phyloP scores from a whole-genome alignment of 2,888 invertebrate species.

The Drosophila neotestacea region DNA sequence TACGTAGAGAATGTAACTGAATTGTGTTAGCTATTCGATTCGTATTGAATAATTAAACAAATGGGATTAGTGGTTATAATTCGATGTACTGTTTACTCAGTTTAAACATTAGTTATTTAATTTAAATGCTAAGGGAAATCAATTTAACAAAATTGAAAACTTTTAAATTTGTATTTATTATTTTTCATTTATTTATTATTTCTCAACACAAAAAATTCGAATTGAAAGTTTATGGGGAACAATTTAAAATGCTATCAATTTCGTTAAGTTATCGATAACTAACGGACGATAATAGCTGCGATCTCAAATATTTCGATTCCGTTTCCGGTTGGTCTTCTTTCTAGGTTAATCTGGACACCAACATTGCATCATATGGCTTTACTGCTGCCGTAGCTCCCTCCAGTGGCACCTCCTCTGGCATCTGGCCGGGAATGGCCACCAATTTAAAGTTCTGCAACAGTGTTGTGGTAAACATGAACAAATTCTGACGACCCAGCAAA shows the following conservation, averaged over 20 bases:
- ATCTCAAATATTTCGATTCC: background rate
- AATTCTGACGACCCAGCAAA: conserved; percentile 90
- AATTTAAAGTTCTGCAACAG: conserved; percentile 91
- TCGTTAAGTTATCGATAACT: conserved; percentile 6
- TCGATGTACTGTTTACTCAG: background rate
- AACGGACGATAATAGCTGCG: background rate
- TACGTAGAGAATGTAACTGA: conserved; percentile 59
- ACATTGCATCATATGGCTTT: conserved; percentile 89
- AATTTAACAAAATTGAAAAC: background rate
- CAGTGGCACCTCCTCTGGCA: conserved; percentile 89
- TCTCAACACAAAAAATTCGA: background rate
- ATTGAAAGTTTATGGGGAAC: background rate
- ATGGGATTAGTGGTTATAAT: conserved; percentile 36
- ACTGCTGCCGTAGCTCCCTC: conserved; percentile 93
- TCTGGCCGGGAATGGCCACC: conserved; percentile 88
- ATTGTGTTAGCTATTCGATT: conserved; percentile 40
- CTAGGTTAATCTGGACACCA: conserved; percentile 86
- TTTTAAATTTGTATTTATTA: too few relatives aligned
- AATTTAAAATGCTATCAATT: background rate
- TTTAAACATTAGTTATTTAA: conserved; percentile 1
- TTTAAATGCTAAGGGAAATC: background rate
- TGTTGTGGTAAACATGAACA: conserved; percentile 91
- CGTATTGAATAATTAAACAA: conserved; percentile 29
- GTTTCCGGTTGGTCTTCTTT: background rate
- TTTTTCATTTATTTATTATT: conserved; percentile 1